Evolutionary conservation across 2,797 vertebrate genomes (phyloP), one percentile per base, ranked within the genome.

Genomic region (Sebastes cheni): DNA sequence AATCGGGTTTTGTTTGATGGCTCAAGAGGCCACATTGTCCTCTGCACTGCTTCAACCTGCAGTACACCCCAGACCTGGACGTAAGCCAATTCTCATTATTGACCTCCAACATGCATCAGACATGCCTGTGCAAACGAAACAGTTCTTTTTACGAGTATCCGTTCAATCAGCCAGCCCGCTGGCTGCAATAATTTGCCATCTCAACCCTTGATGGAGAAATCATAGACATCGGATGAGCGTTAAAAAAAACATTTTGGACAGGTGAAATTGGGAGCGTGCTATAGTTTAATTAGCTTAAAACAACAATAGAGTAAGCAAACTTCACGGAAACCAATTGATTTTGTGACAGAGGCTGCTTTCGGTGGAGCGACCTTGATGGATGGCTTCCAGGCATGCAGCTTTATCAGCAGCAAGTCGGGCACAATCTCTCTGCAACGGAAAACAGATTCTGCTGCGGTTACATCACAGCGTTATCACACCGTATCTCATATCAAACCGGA

Each of bases 311-410:
- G 82, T 9, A 62, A 83, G 89, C 83, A 78, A 84, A 67, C 84
- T 85, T 91, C 83, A 81, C 67, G n/a, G 86, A 90, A 84, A 83
- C 30, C 42, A 75, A 94, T 94, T 75, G 91, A 94, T 93, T 93
- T 90, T 82, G 82, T 93, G 92, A 87, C 89, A 80, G 72, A 66
- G 78, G 78, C 67, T 52, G 75, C 83, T 76, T 86, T 86, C 82
- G 55, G 80, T 81, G 78, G 59, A 82, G 87, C 81, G 16, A 83
- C 72, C 64, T 30, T 91, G 92, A 93, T 86, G 81, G 87, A 93
- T 90, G 86, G 59, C 75, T 84, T 79, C 78, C 84, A 80, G 90
- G 71, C 81, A 42, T 25, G 78, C 84, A 75, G 91, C 92, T 93
- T 88, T 59, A 93, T 94, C 92, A 92, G 92, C 91, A 90, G 83